Evolutionary conservation across 1,140 invertebrate species (phyloP), one percentile per base, ranked within the genome.

Genomic region (Polypedilum vanderplanki): DNA sequence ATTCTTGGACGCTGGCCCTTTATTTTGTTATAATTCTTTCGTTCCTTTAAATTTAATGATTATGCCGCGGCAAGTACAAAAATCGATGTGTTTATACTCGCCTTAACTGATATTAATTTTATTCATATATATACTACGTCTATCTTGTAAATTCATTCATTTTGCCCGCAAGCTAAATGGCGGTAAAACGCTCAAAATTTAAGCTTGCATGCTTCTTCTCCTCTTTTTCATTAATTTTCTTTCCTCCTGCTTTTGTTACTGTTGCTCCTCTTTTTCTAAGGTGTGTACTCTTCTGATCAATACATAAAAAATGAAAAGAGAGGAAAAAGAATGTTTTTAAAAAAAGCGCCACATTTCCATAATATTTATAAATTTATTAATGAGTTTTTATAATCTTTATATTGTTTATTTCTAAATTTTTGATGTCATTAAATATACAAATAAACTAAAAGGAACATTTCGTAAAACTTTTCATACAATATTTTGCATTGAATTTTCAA

Each of bases 21-120:
- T 70, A 8, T 67, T 18, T 67, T 67, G 12, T 67, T 67, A n/a
- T 70, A 20, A 10, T 20, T 70, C n/a, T 67, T 18, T 18, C 65
- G 8, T 22, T 70, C 17, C 10, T 70, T 70, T 70, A 70, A 70
- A 70, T 70, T 70, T 70, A 70, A 70, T 70, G 65, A 70, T 70
- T 70, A 10, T 70, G 17, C 20, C 20, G 65, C 65, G 65, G 65
- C 65, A 70, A 70, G 20, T 70, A 22, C 17, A 70, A 70, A 70
- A 70, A 22, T 20, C 17, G 5, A 70, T 70, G 65, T 70, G 65
- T 70, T 70, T 70, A 70, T 70, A 70, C 20, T 70, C 65, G 20
- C 18, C 18, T 70, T 70, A 70, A 70, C 65, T 70, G 65, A 70
- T 70, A 70, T 70, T 20, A 70, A 70, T 70, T 18, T 70, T 70